Evolutionary conservation across 23 tunicate genomes (phyloP), one percentile per base, ranked within the genome.

Genomic region (Corella eumyota): DNA sequence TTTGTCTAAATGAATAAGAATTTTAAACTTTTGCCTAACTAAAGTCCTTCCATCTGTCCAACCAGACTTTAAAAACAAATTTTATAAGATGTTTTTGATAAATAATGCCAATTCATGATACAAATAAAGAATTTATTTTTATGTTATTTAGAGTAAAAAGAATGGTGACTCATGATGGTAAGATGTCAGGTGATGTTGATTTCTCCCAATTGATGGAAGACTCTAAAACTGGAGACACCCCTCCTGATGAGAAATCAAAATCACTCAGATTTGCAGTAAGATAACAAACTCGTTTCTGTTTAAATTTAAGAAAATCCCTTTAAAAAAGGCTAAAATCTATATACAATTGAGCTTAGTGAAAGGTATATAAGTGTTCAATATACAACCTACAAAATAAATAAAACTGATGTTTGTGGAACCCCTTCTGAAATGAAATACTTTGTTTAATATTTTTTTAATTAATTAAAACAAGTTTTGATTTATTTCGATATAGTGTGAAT

Each of bases 81-180:
- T n/a, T n/a, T n/a, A n/a, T n/a, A n/a, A n/a, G n/a, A n/a, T n/a
- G n/a, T n/a, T n/a, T n/a, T n/a, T n/a, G n/a, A n/a, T n/a, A n/a
- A n/a, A n/a, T n/a, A n/a, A n/a, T n/a, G n/a, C n/a, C n/a, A n/a
- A n/a, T n/a, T n/a, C n/a, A n/a, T n/a, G n/a, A n/a, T n/a, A n/a
- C n/a, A n/a, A n/a, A n/a, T n/a, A n/a, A n/a, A n/a, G n/a, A n/a
- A n/a, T n/a, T n/a, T n/a, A n/a, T n/a, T n/a, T n/a, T n/a, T n/a
- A n/a, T n/a, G n/a, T 40, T 51, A 34, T 74, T 23, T 55, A 76
- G 86, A 37, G 54, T 93, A 31, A 73, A 79, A 53, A 63, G 99
- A 72, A 84, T 93, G 83, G 86, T 93, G 23, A 93, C 99, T 22
- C 87, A 73, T 51, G 99, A 93, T 60, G 99, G 99, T 21, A 76